These are phyloP conservation scores for Dascyllus trimaculatus DNA, from an alignment of 2,113 vertebrate genomes.

Conservation along the genomic window DNA sequence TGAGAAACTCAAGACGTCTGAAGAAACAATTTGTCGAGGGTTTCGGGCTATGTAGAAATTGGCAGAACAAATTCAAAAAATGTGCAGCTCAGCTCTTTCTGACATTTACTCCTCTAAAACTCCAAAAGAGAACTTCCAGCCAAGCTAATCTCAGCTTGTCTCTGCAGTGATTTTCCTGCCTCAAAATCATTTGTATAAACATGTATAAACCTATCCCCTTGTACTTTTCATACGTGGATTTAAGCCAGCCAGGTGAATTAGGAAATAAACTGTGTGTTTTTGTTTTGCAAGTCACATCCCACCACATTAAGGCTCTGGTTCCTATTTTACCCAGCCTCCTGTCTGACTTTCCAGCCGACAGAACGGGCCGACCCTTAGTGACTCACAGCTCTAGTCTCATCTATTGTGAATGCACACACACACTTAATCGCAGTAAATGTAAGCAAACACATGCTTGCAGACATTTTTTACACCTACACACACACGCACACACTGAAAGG, in stretches of 20 bases:
- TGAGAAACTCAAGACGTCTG: constrained; percentile 58
- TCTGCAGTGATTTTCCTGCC: not conserved
- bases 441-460: constrained; percentile 29
- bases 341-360: constrained; percentile 68
- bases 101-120: not conserved
- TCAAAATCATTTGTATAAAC: constrained; percentile 7
- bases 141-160: not conserved
- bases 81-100: constrained; percentile 19
- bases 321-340: constrained; percentile 56
- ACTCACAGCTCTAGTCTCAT: constrained; percentile 77
- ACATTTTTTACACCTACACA: constrained; percentile 24
- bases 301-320: constrained; percentile 58
- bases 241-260: constrained; percentile 32
- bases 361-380: constrained; percentile 63
- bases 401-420: constrained; percentile 27
- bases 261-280: constrained; percentile 23
- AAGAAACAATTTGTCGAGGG: constrained; percentile 16
- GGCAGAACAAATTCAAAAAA: constrained; percentile 15
- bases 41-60: constrained; percentile 33
- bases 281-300: constrained; percentile 25
- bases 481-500: not conserved
- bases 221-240: not conserved
- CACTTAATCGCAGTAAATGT: constrained; percentile 4
- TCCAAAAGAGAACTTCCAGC: not conserved
- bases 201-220: not conserved